Percentiles rank a stretch among this genome's conserved stretches.
Conservation (phyloP, 2,888 invertebrate species). For the Tineola bisselliella region DNA sequence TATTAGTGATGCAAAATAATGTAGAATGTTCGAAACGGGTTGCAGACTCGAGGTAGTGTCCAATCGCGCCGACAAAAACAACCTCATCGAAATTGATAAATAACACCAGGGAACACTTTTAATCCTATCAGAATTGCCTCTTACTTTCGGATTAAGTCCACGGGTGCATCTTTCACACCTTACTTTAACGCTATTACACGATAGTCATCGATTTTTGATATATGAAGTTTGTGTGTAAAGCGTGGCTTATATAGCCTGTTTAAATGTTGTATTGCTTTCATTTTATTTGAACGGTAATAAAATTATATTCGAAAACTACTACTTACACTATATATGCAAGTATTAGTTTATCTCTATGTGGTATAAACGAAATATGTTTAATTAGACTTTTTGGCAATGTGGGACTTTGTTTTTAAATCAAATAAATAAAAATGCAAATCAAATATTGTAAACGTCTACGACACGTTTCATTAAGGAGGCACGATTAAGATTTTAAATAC, state of each 20-base stretch:
- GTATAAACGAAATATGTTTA: too few relatives aligned
- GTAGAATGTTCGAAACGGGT: neutral
- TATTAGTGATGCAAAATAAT: neutral
- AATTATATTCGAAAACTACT: neutral
- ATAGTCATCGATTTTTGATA: slow-evolving; percentile 8
- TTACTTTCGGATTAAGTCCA: slow-evolving; percentile 12
- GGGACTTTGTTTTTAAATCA: too few relatives aligned
- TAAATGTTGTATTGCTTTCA: neutral
- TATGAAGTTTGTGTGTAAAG: slow-evolving; percentile 4
- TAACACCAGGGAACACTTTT: slow-evolving; percentile 7
- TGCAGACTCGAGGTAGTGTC: neutral
- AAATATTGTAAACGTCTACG: too few relatives aligned
- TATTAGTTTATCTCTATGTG: too few relatives aligned
- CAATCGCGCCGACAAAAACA: neutral
- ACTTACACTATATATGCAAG: too few relatives aligned
- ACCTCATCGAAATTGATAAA: slow-evolving; percentile 12
- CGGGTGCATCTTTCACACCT: slow-evolving; percentile 3
- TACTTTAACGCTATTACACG: slow-evolving; percentile 5
- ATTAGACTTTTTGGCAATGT: too few relatives aligned
- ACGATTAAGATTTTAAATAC: too few relatives aligned
- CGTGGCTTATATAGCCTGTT: neutral
- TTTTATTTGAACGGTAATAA: neutral
- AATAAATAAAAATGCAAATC: too few relatives aligned
- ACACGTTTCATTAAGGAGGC: too few relatives aligned
- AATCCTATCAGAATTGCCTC: slow-evolving; percentile 12